Conservation (phyloP, 2,113 vertebrate species). For the Alethe diademata region DNA sequence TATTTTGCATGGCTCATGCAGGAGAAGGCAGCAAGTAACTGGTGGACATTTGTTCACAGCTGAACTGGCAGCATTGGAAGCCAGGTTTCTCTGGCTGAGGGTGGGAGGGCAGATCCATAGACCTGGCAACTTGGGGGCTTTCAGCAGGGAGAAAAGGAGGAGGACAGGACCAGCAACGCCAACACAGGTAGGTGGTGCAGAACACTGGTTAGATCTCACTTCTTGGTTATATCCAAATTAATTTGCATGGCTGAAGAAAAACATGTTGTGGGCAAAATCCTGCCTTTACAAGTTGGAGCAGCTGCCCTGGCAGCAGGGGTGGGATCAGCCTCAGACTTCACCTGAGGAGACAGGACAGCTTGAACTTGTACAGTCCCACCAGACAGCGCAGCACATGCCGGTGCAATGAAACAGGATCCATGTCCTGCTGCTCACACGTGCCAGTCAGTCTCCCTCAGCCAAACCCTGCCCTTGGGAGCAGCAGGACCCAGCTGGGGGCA, state of each 20-base stretch:
- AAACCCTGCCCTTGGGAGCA: neutral
- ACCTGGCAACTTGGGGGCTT: neutral
- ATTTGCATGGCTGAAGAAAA: slow-evolving; percentile 23
- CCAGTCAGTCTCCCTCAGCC: neutral
- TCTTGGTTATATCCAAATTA: neutral
- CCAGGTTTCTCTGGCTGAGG: neutral
- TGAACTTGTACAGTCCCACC: neutral
- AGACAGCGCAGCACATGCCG: neutral
- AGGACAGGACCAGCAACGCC: neutral
- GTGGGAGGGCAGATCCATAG: neutral
- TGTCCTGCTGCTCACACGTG: neutral
- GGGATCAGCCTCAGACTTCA: neutral
- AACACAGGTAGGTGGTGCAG: neutral
- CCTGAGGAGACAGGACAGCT: neutral
- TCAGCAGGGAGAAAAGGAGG: neutral
- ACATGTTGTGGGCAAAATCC: neutral
- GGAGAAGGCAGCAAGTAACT: neutral
- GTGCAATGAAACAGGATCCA: neutral
- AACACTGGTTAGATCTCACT: neutral
- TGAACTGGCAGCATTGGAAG: rapidly evolving
- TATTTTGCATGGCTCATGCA: neutral
- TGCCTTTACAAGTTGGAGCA: slow-evolving; percentile 16
- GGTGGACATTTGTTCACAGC: neutral
- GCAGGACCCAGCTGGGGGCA: rapidly evolving
- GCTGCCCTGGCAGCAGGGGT: neutral